Percentiles rank a stretch among this genome's conserved stretches.
Evolutionary conservation across 1,140 invertebrate genomes (phyloP).

Genomic region (Drosophila sechellia): DNA sequence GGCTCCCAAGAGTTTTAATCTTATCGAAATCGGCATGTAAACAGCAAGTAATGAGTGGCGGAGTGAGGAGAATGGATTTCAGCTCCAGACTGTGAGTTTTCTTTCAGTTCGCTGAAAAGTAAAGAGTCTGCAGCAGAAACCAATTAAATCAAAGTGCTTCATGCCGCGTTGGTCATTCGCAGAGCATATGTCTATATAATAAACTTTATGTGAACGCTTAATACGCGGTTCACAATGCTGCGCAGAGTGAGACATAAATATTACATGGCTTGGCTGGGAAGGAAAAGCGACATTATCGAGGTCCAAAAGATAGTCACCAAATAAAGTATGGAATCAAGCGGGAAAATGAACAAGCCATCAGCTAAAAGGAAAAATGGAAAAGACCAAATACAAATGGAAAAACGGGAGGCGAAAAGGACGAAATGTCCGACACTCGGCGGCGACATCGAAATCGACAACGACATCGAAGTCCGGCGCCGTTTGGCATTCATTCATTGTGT

Average conservation of each 20-base stretch:
- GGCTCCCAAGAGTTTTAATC: slow-evolving; percentile 2
- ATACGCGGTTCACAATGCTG: slow-evolving; percentile 21
- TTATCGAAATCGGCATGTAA: slow-evolving; percentile 45
- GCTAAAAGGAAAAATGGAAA: slow-evolving; percentile 29
- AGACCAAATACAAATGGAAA: slow-evolving; percentile 25
- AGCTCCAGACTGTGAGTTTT: slow-evolving; percentile 1
- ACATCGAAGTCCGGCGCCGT: slow-evolving; percentile 58
- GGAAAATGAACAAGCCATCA: slow-evolving; percentile 25
- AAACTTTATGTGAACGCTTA: slow-evolving; percentile 49
- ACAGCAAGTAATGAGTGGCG: slow-evolving; percentile 31
- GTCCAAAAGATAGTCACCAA: slow-evolving; percentile 53
- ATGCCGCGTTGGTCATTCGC: not conserved
- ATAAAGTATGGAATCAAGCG: slow-evolving; percentile 30
- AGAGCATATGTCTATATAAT: slow-evolving; percentile 38
- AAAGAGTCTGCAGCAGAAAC: slow-evolving; percentile 3
- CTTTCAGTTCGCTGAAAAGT: slow-evolving; percentile 24
- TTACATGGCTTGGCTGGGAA: slow-evolving; percentile 60
- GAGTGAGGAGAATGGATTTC: slow-evolving; percentile 11
- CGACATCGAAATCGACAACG: slow-evolving; percentile 37
- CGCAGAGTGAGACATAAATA: slow-evolving; percentile 56
- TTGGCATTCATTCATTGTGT: slow-evolving; percentile 65
- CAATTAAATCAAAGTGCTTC: slow-evolving; percentile 47
- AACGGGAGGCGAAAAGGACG: slow-evolving; percentile 26
- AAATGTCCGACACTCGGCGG: slow-evolving; percentile 60
- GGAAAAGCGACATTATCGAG: slow-evolving; percentile 50